Base-by-base conservation (phyloP, 2,797 vertebrate genomes). In the Cyprinodon diabolis region DNA sequence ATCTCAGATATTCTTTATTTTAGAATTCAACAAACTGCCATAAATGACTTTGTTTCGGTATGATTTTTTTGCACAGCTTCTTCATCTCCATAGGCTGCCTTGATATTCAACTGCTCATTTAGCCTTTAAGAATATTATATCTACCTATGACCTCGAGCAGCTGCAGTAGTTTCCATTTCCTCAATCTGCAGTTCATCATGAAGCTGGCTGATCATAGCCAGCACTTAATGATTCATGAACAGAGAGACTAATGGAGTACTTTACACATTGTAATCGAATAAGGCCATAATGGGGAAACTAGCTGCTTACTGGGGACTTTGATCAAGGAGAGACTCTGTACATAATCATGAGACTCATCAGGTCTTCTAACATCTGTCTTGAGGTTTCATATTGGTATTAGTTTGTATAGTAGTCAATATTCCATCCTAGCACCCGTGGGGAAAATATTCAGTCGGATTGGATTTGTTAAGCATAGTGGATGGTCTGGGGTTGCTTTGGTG, bases 161-260 rank as follows among this genome's bases (percentile, higher is more conserved):
- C 88, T 91, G 84, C 74, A 77, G 84, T 86, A 84, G 80, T 89
- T 89, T 88, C 82, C 84, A 92, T 91, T 92, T 93, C 87, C 87
- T 91, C 92, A 83, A 86, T 90, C 84, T 78, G 79, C 83, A 85
- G 92, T 94, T 93, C 90, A 94, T 93, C 91, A 92, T 88, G 84
- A 86, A 90, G 87, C 88, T 30, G 86, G 86, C 87, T 89, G 92
- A 92, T 93, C 92, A 93, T 94, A 92, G 90, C 90, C 89, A 87
- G 90, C 84, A 87, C 89, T 94, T 93, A 94, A 95, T 95, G 93
- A 94, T 94, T 95, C 91, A 95, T 94, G 93, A 94, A 93, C 86
- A 80, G 89, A 90, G 88, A 84, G 92, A 90, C 91, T 94, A 95
- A 94, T 94, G 93, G 92, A 93, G 89, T 92, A 88, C 92, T 94